Base-by-base conservation (phyloP, 2,113 vertebrate genomes). In the Stigmatopora nigra region DNA sequence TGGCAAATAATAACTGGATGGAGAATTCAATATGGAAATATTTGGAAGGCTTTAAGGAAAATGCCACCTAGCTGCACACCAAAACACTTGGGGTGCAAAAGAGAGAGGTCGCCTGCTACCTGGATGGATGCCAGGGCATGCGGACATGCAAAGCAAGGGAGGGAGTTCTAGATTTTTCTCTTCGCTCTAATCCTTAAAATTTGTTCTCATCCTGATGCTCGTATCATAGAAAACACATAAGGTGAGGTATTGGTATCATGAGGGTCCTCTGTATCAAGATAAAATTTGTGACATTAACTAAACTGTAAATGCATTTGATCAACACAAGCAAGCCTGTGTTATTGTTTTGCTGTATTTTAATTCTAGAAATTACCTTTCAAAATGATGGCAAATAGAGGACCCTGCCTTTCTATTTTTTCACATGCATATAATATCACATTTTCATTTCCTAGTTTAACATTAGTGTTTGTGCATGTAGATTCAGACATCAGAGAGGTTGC, bases 401-500 rank as follows among this genome's bases (percentile, higher is more conserved):
- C 52, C 7, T 31, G 22, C 13, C 22, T 12, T 55, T 25, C 52
- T 20, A 31, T 25, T 55, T 12, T 25, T 55, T 55, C 11, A 55
- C 52, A 55, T 25, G 52, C 20, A 53, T 53, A 22, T 19, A 22
- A 20, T 20, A 53, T 53, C 52, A 25, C 20, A 20, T 20, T 52
- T 52, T 11, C 51, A 53, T 53, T 12, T 13, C 3, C 46, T 8
- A 41, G 9, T 41, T 41, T 41, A 41, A 48, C 51, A 6, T 31
- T 31, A 14, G 22, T 20, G 22, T 56, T 31, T 56, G 19, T 31
- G 22, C 13, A 31, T 56, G 22, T 56, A 56, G 25, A 56, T 56
- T 56, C 7, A 55, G 53, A 55, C 22, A 56, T 56, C 22, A 16
- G 53, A 56, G 7, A 56, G 53, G 53, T 56, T 56, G 20, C 53